Conservation (phyloP, 2,888 invertebrate genomes). For the Acleris literana region DNA sequence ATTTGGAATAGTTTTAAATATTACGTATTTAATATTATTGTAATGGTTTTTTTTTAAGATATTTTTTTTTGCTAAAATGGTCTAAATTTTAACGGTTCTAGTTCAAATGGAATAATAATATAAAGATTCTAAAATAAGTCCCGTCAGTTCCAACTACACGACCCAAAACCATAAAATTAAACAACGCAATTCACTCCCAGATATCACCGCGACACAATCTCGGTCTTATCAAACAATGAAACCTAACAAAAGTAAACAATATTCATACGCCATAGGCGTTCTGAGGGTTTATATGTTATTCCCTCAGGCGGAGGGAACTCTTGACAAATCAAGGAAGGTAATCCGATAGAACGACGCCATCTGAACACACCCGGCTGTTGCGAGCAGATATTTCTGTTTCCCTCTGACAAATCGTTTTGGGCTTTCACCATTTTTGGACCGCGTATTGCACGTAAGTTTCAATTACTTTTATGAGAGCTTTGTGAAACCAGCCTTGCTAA, state of each 20-base stretch:
- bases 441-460: slow-evolving; percentile 20
- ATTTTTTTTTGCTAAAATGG: too few relatives aligned
- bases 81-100: too few relatives aligned
- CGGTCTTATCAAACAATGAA: slow-evolving; percentile 27
- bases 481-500: background rate
- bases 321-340: slow-evolving; percentile 36
- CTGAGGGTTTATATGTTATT: slow-evolving; percentile 30
- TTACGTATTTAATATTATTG: too few relatives aligned
- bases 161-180: background rate
- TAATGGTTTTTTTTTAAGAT: too few relatives aligned
- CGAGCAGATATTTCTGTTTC: slow-evolving; percentile 27
- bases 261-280: slow-evolving; percentile 32
- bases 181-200: background rate
- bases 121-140: too few relatives aligned
- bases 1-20: too few relatives aligned
- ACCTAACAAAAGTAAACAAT: slow-evolving; percentile 33
- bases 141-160: background rate
- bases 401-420: slow-evolving; percentile 34
- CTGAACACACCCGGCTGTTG: slow-evolving; percentile 29
- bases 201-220: slow-evolving; percentile 25
- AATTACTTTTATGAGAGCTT: slow-evolving; percentile 20
- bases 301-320: slow-evolving; percentile 26
- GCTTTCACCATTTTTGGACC: slow-evolving; percentile 9
- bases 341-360: slow-evolving; percentile 32
- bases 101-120: too few relatives aligned